Base-by-base conservation (phyloP, 2,113 vertebrate genomes). In the Sialia sialis region DNA sequence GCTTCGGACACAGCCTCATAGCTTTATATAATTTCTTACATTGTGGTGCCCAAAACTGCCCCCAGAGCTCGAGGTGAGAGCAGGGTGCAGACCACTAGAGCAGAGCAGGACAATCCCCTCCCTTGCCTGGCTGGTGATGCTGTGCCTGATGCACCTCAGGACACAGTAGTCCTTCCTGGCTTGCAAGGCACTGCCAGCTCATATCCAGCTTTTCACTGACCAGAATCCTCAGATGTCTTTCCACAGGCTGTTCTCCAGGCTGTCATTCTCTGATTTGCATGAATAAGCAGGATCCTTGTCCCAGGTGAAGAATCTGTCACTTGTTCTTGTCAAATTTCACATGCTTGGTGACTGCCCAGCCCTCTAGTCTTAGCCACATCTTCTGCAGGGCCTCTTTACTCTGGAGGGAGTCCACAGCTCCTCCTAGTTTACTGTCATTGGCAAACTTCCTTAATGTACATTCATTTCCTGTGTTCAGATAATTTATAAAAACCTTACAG, bases 161-260 rank as follows among this genome's bases (percentile, higher is more conserved):
- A 63, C 48, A 70, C 0, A 0, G 0, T 0, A 6, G 11, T 26
- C 13, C 3, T 1, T 63, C 16, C 56, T 36, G 54, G 27, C 64
- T 91, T 2, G 54, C 39, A n/a, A 64, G 54, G 21, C 44, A 38
- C 39, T 46, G 36, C 25, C 43, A 36, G 3, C 36, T 60, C 16
- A 7, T 2, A 6, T 6, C 10, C 80, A 78, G 11, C 32, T 64
- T 69, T 30, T 2, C 51, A 17, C 4, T n/a, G 34, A 60, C 41
- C 56, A 20, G 36, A 3, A 16, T 9, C 8, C 19, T 22, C 41
- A 78, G 29, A 16, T 25, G 3, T 79, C 36, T 66, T 89, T 56
- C 62, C 1, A 5, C 0, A 10, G 32, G 41, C 36, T 66, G 32
- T 16, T 55, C 25, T 85, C 18, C 64, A 78, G 49, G 17, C 7